phyloP scores from a whole-genome alignment of 2,888 invertebrate genomes.

The Epistrophella euchroma region DNA sequence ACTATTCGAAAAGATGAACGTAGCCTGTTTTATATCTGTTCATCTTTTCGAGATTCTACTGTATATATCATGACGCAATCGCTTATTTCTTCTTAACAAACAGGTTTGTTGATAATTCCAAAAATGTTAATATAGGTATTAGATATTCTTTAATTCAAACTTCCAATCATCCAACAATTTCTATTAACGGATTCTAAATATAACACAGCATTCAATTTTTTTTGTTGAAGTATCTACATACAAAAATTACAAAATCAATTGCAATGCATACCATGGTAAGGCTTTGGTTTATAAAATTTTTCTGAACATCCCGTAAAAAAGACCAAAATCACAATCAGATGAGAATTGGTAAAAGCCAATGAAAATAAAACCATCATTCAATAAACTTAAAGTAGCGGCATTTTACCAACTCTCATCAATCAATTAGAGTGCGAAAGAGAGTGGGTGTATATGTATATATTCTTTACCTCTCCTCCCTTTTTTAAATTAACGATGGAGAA shows the following conservation, averaged over 20 bases:
- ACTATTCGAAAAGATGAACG: too few relatives aligned
- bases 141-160: too few relatives aligned
- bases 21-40: too few relatives aligned
- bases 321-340: slow-evolving; percentile 26
- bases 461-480: slow-evolving; percentile 56
- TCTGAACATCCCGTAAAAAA: background rate
- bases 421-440: slow-evolving; percentile 56
- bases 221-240: background rate
- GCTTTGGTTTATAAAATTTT: slow-evolving; percentile 37
- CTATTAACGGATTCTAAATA: background rate
- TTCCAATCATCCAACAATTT: too few relatives aligned
- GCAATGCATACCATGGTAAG: slow-evolving; percentile 29
- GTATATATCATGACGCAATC: too few relatives aligned
- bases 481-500: slow-evolving; percentile 73
- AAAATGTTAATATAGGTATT: too few relatives aligned
- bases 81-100: too few relatives aligned
- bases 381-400: slow-evolving; percentile 68
- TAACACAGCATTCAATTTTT: background rate
- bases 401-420: slow-evolving; percentile 72
- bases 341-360: slow-evolving; percentile 62
- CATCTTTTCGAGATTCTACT: too few relatives aligned
- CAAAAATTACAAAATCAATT: slow-evolving; percentile 51
- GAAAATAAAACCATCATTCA: slow-evolving; percentile 65
- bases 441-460: slow-evolving; percentile 10
- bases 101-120: too few relatives aligned